phyloP scores from a whole-genome alignment of 1,140 invertebrate species.

The Coptotermes formosanus region DNA sequence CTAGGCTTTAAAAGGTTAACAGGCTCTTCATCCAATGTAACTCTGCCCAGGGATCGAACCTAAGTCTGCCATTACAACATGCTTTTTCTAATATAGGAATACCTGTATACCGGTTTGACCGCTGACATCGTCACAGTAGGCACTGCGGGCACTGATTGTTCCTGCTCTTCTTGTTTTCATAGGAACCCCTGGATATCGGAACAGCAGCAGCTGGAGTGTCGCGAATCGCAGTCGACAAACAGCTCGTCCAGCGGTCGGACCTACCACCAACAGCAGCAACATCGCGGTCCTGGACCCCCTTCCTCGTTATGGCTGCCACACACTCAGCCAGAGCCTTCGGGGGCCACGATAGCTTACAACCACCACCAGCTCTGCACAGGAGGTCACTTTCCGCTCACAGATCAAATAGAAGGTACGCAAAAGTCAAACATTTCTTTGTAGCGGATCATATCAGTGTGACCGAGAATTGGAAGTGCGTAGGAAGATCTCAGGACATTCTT shows the following conservation, averaged over 20 bases:
- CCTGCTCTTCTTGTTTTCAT: not conserved
- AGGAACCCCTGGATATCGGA: slow-evolving; percentile 33
- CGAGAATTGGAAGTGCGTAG: too few species aligned
- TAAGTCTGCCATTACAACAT: too few species aligned
- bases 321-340: not conserved
- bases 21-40: too few species aligned
- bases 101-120: not conserved
- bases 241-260: slow-evolving; percentile 34
- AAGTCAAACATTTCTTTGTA: not conserved
- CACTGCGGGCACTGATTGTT: too few species aligned
- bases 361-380: not conserved
- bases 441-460: too few species aligned
- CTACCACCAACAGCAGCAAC: slow-evolving; percentile 11
- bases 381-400: not conserved
- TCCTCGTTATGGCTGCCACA: slow-evolving; percentile 17
- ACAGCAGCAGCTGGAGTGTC: slow-evolving; percentile 10
- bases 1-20: too few species aligned
- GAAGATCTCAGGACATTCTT: too few species aligned
- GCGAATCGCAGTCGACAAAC: slow-evolving; percentile 33
- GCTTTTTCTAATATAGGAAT: not conserved
- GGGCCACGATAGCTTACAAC: not conserved
- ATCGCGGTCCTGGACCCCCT: slow-evolving; percentile 22
- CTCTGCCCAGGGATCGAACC: too few species aligned
- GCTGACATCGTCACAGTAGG: not conserved
- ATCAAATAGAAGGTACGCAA: slow-evolving; percentile 9